Base-by-base conservation (phyloP, 2,113 vertebrate genomes). In the Jaculus jaculus region DNA sequence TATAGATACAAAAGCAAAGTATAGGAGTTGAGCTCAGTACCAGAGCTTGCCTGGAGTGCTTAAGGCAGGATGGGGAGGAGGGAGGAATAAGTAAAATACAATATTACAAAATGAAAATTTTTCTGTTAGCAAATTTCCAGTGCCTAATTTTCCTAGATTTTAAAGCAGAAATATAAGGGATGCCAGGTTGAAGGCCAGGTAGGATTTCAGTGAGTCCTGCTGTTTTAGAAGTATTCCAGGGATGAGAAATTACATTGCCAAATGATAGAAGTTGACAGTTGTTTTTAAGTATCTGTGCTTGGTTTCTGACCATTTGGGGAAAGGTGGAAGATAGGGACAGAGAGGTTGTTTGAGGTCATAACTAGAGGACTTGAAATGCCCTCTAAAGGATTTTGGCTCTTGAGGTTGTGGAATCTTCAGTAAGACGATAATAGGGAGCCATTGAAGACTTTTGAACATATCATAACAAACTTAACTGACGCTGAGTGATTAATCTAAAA, bases 391-490 rank as follows among this genome's bases (percentile, higher is more conserved):
- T 91, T 77, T 91, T 65, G 21, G 20, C 68, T 73, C 79, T 92
- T 95, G 91, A 54, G 80, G 66, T 77, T 91, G 71, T 92, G 77
- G 72, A 61, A 54, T 78, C 87, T 92, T 96, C 91, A 85, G 47
- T 72, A 87, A 91, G 84, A 91, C 83, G 51, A 90, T 42, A 94
- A 84, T 34, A 78, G 63, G 90, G 63, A 96, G 37, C 37, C 74
- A 63, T 81, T 75, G 60, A 74, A 93, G 79, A 42, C 65, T 94
- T 94, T 94, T 65, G 28, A 69, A 20, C 91, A 68, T 93, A 58
- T 92, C 47, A n/a, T 93, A 95, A 96, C 72, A 92, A 84, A 92
- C 58, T 96, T 93, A 95, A 87, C 51, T 54, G 68, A 54, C 39
- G 84, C 61, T 68, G 30, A 77, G 51, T 61, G 89, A 95, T 94